Evolutionary conservation across 2,888 invertebrate species (phyloP).

Genomic region (Apotomis capreana): DNA sequence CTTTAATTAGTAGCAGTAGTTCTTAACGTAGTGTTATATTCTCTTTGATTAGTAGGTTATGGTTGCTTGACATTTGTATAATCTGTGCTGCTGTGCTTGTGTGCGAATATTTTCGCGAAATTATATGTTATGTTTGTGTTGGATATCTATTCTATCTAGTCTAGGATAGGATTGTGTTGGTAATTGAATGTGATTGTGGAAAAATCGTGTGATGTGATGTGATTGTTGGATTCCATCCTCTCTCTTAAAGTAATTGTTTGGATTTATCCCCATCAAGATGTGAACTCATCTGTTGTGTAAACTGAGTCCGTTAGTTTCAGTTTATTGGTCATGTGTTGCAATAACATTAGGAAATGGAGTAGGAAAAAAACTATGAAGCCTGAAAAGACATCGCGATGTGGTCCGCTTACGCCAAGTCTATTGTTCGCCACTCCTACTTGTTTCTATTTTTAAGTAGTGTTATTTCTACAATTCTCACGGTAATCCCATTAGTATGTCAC

Average conservation of each 20-base stretch:
- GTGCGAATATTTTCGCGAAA: slow-evolving; percentile 9
- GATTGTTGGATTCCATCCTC: slow-evolving; percentile 45
- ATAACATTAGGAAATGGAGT: slow-evolving; percentile 60
- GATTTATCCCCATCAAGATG: slow-evolving; percentile 51
- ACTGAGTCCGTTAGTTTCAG: slow-evolving; percentile 41
- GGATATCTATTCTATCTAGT: neutral
- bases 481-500: slow-evolving; percentile 72
- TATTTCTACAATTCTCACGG: slow-evolving; percentile 70
- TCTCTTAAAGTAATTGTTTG: slow-evolving; percentile 49
- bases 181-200: slow-evolving; percentile 34
- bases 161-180: slow-evolving; percentile 39
- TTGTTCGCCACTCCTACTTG: slow-evolving; percentile 77
- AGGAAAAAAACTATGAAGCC: slow-evolving; percentile 69
- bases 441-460: slow-evolving; percentile 70
- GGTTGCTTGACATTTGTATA: slow-evolving; percentile 10
- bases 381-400: slow-evolving; percentile 67
- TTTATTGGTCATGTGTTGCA: slow-evolving; percentile 56
- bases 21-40: no score
- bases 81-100: slow-evolving; percentile 8
- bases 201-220: slow-evolving; percentile 25
- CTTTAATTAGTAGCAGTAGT: slow-evolving; percentile 6
- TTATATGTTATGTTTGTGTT: slow-evolving; percentile 26
- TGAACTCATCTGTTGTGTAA: slow-evolving; percentile 47
- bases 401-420: slow-evolving; percentile 77
- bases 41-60: neutral